phyloP scores from a whole-genome alignment of 2,888 invertebrate genomes.

The Aphidius colemani region DNA sequence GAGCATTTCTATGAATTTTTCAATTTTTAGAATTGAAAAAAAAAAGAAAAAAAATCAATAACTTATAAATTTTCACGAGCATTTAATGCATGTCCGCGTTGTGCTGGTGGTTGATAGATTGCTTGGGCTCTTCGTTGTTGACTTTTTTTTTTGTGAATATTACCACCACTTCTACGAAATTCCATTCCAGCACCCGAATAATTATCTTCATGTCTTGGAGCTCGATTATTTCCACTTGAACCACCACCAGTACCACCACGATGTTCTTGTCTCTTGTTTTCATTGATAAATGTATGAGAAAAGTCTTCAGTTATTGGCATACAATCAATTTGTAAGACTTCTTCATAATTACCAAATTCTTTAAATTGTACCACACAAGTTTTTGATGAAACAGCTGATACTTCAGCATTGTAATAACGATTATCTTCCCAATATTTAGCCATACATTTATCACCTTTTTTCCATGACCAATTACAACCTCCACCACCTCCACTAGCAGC shows the following conservation, averaged over 20 bases:
- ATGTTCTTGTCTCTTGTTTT: slow-evolving; percentile 42
- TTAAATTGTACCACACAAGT: slow-evolving; percentile 86
- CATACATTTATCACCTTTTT: slow-evolving; percentile 80
- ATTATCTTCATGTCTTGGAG: slow-evolving; percentile 50
- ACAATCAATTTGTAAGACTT: slow-evolving; percentile 82
- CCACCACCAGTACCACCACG: slow-evolving; percentile 23
- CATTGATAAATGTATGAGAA: slow-evolving; percentile 41
- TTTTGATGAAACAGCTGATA: slow-evolving; percentile 79
- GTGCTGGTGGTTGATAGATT: slow-evolving; percentile 57
- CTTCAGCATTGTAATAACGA: slow-evolving; percentile 82
- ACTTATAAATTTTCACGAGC: slow-evolving; percentile 9
- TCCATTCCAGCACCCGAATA: slow-evolving; percentile 44
- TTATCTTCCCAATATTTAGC: slow-evolving; percentile 95
- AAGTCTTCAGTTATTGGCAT: slow-evolving; percentile 65
- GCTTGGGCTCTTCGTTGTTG: slow-evolving; percentile 55
- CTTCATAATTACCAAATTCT: slow-evolving; percentile 89
- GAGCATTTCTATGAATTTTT: no score
- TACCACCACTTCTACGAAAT: slow-evolving; percentile 48
- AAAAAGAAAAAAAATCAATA: neutral
- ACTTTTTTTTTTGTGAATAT: slow-evolving; percentile 45
- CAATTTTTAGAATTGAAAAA: neutral
- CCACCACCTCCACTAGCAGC: slow-evolving; percentile 39
- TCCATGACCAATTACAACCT: slow-evolving; percentile 66
- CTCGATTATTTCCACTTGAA: slow-evolving; percentile 38
- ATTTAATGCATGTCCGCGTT: slow-evolving; percentile 41